Conservation (phyloP, 2,113 vertebrate genomes). For the Corythornis madagascariensis region DNA sequence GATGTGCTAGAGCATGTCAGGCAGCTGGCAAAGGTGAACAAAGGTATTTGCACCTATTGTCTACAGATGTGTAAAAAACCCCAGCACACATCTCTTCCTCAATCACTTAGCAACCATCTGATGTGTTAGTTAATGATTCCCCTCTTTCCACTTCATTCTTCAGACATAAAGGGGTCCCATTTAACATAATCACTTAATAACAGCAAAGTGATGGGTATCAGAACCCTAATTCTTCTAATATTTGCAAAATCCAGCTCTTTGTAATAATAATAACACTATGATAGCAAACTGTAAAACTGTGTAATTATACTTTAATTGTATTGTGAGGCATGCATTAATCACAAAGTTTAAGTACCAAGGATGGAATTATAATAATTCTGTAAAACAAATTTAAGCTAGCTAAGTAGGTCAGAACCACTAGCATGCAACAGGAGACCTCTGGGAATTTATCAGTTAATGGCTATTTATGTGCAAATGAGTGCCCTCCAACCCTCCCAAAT, state of each 20-base stretch:
- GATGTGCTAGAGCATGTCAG: not conserved
- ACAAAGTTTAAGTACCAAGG: slow-evolving; percentile 91
- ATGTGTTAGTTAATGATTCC: slow-evolving; percentile 67
- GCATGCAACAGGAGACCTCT: slow-evolving; percentile 86
- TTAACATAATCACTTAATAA: slow-evolving; percentile 83
- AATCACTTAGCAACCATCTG: slow-evolving; percentile 63
- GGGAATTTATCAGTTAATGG: slow-evolving; percentile 89
- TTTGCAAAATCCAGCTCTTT: slow-evolving; percentile 89
- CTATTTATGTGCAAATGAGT: slow-evolving; percentile 98
- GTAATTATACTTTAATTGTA: slow-evolving; percentile 97
- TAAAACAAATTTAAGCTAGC: slow-evolving; percentile 90
- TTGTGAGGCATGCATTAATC: slow-evolving; percentile 94
- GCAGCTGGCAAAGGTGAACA: slow-evolving; percentile 35
- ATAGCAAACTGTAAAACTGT: slow-evolving; percentile 87
- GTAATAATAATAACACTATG: slow-evolving; percentile 87
- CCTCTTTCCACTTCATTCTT: slow-evolving; percentile 73
- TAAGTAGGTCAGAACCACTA: slow-evolving; percentile 93
- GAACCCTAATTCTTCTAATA: slow-evolving; percentile 91
- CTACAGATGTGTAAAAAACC: slow-evolving; percentile 22
- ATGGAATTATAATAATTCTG: slow-evolving; percentile 94
- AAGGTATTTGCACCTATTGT: not conserved
- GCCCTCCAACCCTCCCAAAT: slow-evolving; percentile 90
- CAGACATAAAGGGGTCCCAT: slow-evolving; percentile 76
- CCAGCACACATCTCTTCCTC: slow-evolving; percentile 10
- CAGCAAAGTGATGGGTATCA: slow-evolving; percentile 79